These are phyloP conservation scores for Eueremaeus valkanovi DNA, from an alignment of 2,888 invertebrate species.

Conservation along the genomic window DNA sequence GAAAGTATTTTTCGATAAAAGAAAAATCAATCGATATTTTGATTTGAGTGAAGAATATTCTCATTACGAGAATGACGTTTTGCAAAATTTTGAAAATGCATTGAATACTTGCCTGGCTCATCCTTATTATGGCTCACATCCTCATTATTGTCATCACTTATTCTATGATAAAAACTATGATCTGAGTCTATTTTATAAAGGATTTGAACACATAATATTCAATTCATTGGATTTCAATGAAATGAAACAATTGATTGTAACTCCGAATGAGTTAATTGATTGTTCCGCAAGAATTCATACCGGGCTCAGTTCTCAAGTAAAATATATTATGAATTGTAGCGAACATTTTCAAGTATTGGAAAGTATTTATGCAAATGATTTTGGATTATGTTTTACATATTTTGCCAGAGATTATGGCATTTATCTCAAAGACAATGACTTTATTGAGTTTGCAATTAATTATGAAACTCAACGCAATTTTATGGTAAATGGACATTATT, in stretches of 20 bases:
- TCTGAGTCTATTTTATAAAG: not conserved
- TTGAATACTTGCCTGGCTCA: not conserved
- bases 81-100: not conserved
- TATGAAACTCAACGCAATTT: not conserved
- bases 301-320: not conserved
- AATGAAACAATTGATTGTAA: not conserved
- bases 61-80: not conserved
- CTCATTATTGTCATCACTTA: no score
- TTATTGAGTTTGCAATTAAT: not conserved
- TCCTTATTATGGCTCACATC: no score
- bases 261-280: not conserved
- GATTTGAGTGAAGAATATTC: not conserved
- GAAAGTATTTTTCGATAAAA: not conserved
- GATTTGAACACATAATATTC: not conserved
- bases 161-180: not conserved
- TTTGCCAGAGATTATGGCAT: not conserved
- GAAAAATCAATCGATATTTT: not conserved
- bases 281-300: not conserved
- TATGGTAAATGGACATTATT: not conserved
- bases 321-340: not conserved
- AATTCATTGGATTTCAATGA: not conserved
- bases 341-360: not conserved
- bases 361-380: not conserved
- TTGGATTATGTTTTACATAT: not conserved
- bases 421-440: not conserved